Evolutionary conservation across 2,888 invertebrate genomes (phyloP).

Genomic region (Drosophila formosana): DNA sequence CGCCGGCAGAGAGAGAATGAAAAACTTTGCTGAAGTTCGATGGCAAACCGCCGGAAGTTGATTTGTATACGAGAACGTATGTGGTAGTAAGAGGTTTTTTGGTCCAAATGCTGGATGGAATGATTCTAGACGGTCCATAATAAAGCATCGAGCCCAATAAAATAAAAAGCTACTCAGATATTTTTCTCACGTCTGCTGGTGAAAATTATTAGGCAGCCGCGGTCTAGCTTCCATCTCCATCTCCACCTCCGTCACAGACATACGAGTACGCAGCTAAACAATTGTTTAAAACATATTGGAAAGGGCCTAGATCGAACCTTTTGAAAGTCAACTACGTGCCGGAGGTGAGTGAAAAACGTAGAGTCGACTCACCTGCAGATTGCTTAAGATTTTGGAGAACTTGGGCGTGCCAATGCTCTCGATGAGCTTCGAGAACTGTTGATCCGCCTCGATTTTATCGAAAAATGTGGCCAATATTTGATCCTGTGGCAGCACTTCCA

Average conservation of each 20-base stretch:
- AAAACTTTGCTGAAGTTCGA: constrained; percentile 29
- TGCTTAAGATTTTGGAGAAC: constrained; percentile 80
- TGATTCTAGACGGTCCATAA: constrained; percentile 29
- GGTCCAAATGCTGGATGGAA: not conserved
- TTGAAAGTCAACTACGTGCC: constrained; percentile 39
- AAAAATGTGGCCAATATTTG: constrained; percentile 84
- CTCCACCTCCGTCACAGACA: constrained; percentile 4
- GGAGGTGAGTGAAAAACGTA: constrained; percentile 14
- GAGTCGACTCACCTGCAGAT: constrained; percentile 81
- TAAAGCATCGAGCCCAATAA: constrained; percentile 54
- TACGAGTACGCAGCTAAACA: constrained; percentile 28
- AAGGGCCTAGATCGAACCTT: constrained; percentile 34
- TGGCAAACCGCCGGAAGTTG: constrained; percentile 75
- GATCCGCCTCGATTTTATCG: constrained; percentile 83
- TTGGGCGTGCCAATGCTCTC: constrained; percentile 81
- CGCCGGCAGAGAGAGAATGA: constrained; percentile 7
- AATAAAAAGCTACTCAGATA: constrained; percentile 65
- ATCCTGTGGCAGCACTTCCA: constrained; percentile 84
- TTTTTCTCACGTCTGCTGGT: constrained; percentile 71
- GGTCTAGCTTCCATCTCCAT: constrained; percentile 42
- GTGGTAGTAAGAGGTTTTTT: not conserved
- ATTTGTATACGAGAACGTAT: constrained; percentile 74
- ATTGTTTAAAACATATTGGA: constrained; percentile 38
- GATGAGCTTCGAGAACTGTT: constrained; percentile 82
- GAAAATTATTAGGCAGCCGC: constrained; percentile 72